Conservation (phyloP, 2,797 vertebrate genomes). For the Otus scops region DNA sequence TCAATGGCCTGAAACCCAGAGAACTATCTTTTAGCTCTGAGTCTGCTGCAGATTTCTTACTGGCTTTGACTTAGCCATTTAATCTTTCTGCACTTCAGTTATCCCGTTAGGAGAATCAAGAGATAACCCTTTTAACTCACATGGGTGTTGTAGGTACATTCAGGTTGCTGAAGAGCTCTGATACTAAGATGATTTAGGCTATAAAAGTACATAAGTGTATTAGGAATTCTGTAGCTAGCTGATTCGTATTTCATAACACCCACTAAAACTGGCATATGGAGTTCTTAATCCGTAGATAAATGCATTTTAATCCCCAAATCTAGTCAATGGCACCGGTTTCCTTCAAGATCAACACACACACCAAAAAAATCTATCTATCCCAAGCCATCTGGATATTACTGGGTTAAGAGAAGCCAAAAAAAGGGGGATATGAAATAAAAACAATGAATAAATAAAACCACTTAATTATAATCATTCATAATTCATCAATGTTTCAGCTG, state of each 20-base stretch:
- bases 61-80: neutral
- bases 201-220: constrained; percentile 12
- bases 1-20: neutral
- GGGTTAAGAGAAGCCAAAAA: neutral
- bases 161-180: constrained; percentile 31
- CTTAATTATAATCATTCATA: constrained; percentile 28
- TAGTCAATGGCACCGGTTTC: neutral
- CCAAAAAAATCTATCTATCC: neutral
- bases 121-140: constrained; percentile 41
- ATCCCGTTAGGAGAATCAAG: constrained; percentile 1
- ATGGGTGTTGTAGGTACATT: constrained; percentile 1
- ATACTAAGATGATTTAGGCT: constrained; percentile 37
- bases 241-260: constrained; percentile 16
- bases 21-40: neutral
- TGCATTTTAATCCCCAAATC: constrained; percentile 35
- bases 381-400: neutral
- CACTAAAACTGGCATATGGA: constrained; percentile 7
- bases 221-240: constrained; percentile 28
- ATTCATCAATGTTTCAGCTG: constrained; percentile 9
- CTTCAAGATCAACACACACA: neutral
- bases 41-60: neutral
- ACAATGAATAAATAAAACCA: neutral
- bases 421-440: neutral
- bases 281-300: constrained; percentile 30
- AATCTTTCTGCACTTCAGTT: constrained; percentile 20